A percentile compares a stretch with the other conserved stretches of the same genome.
Evolutionary conservation across 1,140 invertebrate genomes (phyloP).

Genomic region (Drosophila watanabei): DNA sequence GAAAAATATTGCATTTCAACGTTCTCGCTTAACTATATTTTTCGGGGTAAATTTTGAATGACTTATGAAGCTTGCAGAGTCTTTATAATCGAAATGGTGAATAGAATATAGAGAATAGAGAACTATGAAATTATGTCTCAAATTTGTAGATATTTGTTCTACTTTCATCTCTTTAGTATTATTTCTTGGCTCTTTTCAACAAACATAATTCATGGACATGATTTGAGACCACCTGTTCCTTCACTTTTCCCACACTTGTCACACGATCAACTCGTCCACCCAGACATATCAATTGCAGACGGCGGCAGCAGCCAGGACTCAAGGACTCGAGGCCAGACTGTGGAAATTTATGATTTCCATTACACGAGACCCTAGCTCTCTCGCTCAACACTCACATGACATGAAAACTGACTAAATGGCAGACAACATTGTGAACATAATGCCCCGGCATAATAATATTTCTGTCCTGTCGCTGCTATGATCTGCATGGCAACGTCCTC

Average conservation of each 20-base stretch:
- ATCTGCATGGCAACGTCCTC: slow-evolving; percentile 64
- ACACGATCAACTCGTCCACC: slow-evolving; percentile 36
- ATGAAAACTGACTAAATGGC: slow-evolving; percentile 71
- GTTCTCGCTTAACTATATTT: slow-evolving; percentile 6
- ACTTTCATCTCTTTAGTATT: neutral
- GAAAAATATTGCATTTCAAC: slow-evolving; percentile 41
- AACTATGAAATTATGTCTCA: neutral
- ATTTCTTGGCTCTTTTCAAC: too few relatives aligned
- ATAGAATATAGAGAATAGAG: too few relatives aligned
- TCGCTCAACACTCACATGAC: slow-evolving; percentile 48
- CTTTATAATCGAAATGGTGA: neutral
- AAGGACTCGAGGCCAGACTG: slow-evolving; percentile 44
- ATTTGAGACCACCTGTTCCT: slow-evolving; percentile 17
- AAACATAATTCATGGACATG: neutral
- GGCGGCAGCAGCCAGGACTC: neutral
- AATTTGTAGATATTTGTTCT: neutral
- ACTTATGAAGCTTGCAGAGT: neutral
- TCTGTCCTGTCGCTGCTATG: slow-evolving; percentile 76
- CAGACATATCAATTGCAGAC: slow-evolving; percentile 44
- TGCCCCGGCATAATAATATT: slow-evolving; percentile 83
- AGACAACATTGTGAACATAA: slow-evolving; percentile 82
- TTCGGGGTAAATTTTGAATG: slow-evolving; percentile 11
- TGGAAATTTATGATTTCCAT: slow-evolving; percentile 78
- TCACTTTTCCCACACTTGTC: slow-evolving; percentile 11
- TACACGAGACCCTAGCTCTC: slow-evolving; percentile 43